These are phyloP conservation scores for Poecile montanus DNA, from an alignment of 2,797 vertebrate species.

Conservation along the genomic window DNA sequence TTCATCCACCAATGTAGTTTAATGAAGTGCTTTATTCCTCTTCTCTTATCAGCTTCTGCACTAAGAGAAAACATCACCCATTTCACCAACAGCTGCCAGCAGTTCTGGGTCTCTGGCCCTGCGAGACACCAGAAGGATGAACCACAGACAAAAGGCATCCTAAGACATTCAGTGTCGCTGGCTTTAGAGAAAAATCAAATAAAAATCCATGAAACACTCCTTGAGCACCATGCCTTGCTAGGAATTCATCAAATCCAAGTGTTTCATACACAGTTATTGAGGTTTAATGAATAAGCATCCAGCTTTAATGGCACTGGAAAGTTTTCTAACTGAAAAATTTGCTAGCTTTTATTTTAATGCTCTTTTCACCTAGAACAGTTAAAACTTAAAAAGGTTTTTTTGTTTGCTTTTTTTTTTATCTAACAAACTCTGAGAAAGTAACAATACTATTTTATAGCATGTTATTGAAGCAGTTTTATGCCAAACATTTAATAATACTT, in stretches of 20 bases:
- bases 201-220: not conserved
- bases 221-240: not conserved
- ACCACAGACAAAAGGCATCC: not conserved
- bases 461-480: not conserved
- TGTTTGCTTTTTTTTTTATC: not conserved
- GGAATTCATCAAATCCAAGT: not conserved
- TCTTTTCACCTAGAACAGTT: not conserved
- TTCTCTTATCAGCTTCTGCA: not conserved
- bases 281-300: not conserved
- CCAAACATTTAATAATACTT: not conserved
- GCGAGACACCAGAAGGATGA: not conserved
- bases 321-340: not conserved
- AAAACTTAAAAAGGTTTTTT: not conserved
- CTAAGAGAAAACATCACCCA: not conserved
- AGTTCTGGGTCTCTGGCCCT: not conserved
- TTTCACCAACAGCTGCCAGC: not conserved
- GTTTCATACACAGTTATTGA: not conserved
- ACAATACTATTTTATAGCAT: not conserved
- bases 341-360: not conserved
- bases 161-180: not conserved
- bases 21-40: not conserved
- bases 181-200: not conserved
- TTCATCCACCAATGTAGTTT: not conserved
- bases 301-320: not conserved
- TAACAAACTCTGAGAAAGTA: not conserved